A percentile compares a stretch with the other conserved stretches of the same genome.
Conservation (phyloP, 2,888 invertebrate species). For the Ferrisia virgata region DNA sequence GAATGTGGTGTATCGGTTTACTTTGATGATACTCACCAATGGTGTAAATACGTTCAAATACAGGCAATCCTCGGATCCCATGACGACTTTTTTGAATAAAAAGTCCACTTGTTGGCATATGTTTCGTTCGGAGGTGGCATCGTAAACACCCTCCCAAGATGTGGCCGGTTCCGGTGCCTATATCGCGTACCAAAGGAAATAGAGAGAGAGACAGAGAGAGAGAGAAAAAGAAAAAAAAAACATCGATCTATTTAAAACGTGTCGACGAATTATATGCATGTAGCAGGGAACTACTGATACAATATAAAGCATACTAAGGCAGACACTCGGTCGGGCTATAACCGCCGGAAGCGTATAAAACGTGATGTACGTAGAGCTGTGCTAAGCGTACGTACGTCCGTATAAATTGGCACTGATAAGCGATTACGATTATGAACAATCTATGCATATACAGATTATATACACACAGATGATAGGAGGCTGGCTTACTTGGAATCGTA, state of each 20-base stretch:
- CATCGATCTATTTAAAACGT: neutral
- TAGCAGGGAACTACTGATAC: too few species aligned
- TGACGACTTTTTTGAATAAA: slow-evolving; percentile 33
- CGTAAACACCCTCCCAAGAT: slow-evolving; percentile 46
- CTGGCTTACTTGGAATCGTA: slow-evolving; percentile 46
- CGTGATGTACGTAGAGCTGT: too few species aligned
- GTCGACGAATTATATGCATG: neutral
- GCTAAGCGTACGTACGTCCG: too few species aligned
- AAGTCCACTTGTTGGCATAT: slow-evolving; percentile 44
- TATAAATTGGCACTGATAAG: slow-evolving; percentile 8
- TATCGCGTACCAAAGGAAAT: neutral
- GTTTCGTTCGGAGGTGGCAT: slow-evolving; percentile 47
- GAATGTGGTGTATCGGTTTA: neutral
- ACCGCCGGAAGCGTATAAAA: neutral
- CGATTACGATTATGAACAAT: neutral
- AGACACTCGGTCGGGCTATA: neutral
- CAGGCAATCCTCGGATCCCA: slow-evolving; percentile 47
- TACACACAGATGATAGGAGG: neutral
- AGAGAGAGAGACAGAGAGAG: neutral
- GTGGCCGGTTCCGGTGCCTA: slow-evolving; percentile 39
- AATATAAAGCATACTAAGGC: too few species aligned
- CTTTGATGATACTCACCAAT: neutral
- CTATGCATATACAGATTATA: neutral
- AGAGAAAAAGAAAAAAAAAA: neutral
- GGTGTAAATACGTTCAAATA: slow-evolving; percentile 45